These are phyloP conservation scores for Meandrusa payeni DNA, from an alignment of 2,888 invertebrate species.

Conservation along the genomic window DNA sequence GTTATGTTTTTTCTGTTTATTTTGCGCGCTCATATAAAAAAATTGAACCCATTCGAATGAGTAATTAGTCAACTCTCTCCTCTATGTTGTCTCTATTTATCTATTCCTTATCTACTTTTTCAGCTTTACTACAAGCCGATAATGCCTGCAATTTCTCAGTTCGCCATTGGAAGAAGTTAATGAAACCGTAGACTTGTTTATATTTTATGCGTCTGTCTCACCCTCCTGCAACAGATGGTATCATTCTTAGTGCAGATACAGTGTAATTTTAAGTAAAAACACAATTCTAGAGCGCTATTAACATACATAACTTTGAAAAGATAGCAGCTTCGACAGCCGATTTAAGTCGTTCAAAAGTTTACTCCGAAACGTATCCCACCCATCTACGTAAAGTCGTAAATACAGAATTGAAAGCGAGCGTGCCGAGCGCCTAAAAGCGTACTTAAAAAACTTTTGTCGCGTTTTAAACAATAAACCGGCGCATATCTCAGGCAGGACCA, in stretches of 20 bases:
- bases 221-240: too few relatives aligned
- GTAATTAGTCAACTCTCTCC: too few relatives aligned
- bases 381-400: conserved; percentile 28
- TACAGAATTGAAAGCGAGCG: conserved; percentile 32
- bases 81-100: too few relatives aligned
- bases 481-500: conserved; percentile 40
- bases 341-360: conserved; percentile 20
- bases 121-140: too few relatives aligned
- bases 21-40: neutral
- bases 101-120: too few relatives aligned
- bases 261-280: too few relatives aligned
- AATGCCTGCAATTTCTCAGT: too few relatives aligned
- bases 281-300: too few relatives aligned
- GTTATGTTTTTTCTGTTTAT: too few relatives aligned
- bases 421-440: conserved; percentile 52
- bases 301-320: conserved; percentile 8
- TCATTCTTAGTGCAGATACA: neutral
- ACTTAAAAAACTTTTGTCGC: conserved; percentile 70
- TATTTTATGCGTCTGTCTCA: too few relatives aligned
- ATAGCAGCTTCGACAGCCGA: conserved; percentile 13
- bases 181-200: too few relatives aligned
- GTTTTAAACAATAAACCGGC: conserved; percentile 68
- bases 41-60: neutral
- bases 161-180: too few relatives aligned
- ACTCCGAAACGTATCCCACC: conserved; percentile 8